Evolutionary conservation across 2,797 vertebrate species (phyloP).

Genomic region (Mallotus villosus): DNA sequence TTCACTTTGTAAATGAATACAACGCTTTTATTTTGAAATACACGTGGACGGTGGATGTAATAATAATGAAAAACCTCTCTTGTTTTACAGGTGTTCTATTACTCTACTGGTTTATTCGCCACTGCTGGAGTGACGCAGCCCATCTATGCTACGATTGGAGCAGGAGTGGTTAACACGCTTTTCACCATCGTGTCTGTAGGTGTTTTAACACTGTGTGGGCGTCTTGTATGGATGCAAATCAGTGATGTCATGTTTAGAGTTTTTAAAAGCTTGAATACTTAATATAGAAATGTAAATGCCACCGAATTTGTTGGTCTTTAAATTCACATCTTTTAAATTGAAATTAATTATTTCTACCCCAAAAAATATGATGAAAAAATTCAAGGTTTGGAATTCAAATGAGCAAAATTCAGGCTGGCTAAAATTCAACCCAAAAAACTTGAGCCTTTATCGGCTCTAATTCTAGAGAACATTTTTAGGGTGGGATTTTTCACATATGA

Average conservation of each 20-base stretch:
- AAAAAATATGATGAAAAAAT: not conserved
- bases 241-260: too few relatives aligned
- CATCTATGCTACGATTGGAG: constrained; percentile 89
- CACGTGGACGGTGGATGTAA: too few relatives aligned
- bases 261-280: too few relatives aligned
- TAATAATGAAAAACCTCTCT: not conserved
- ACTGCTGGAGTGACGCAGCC: constrained; percentile 82
- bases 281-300: too few relatives aligned
- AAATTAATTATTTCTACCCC: too few relatives aligned
- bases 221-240: not conserved
- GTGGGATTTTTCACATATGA: too few relatives aligned
- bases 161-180: constrained; percentile 86
- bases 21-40: not conserved
- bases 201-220: constrained; percentile 24
- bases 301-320: too few relatives aligned
- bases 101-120: constrained; percentile 89
- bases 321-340: too few relatives aligned
- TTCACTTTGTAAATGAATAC: not conserved
- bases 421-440: too few relatives aligned
- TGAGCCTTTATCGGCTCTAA: too few relatives aligned
- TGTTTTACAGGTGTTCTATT: constrained; percentile 87
- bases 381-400: not conserved
- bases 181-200: constrained; percentile 95
- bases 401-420: not conserved
- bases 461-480: too few relatives aligned